Evolutionary conservation across 1,140 invertebrate species (phyloP).

Genomic region (Drosophila takahashii): DNA sequence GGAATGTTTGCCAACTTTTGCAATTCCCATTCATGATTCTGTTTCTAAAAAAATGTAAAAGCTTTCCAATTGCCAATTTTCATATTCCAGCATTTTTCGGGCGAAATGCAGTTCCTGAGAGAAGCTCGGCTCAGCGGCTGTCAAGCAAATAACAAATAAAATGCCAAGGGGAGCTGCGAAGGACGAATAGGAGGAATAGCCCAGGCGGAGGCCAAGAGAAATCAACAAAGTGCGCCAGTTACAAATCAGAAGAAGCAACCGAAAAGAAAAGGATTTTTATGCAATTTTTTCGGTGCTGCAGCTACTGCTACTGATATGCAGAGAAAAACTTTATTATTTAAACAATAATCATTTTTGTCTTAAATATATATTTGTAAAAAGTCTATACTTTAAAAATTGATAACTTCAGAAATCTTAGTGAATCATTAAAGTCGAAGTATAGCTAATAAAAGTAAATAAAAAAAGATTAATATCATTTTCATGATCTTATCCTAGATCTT

Average conservation of each 20-base stretch:
- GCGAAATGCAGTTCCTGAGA: slow-evolving; percentile 42
- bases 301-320: slow-evolving; percentile 3
- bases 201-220: slow-evolving; percentile 5
- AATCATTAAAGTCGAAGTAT: no score
- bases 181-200: not conserved
- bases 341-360: not conserved
- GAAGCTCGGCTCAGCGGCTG: slow-evolving; percentile 45
- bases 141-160: slow-evolving; percentile 62
- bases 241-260: slow-evolving; percentile 67
- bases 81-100: slow-evolving; percentile 33
- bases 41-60: slow-evolving; percentile 11
- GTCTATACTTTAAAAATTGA: not conserved
- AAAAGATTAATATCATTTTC: no score
- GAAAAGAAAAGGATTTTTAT: slow-evolving; percentile 69
- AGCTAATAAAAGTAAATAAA: no score
- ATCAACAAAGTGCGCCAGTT: slow-evolving; percentile 62
- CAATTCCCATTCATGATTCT: not conserved
- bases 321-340: not conserved
- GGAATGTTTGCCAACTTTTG: slow-evolving; percentile 7
- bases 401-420: no score
- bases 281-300: slow-evolving; percentile 47
- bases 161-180: slow-evolving; percentile 13
- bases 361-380: not conserved
- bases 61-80: slow-evolving; percentile 44
- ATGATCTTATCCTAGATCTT: no score